Evolutionary conservation across 2,888 invertebrate species (phyloP).

Genomic region (Cataglyphis altisquamis): DNA sequence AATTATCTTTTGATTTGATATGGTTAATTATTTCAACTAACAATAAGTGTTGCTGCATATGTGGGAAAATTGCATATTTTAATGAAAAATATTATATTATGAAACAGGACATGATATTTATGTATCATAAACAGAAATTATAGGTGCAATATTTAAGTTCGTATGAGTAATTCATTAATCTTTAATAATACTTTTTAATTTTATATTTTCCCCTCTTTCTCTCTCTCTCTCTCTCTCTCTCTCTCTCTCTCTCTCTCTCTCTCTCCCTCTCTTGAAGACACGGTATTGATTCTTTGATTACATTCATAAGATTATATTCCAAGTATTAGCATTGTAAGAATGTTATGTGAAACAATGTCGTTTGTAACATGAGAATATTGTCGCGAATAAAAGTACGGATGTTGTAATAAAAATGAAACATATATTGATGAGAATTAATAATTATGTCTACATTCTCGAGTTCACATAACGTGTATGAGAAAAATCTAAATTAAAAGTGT

Average conservation of each 20-base stretch:
- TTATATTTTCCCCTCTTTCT: background rate
- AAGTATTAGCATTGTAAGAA: slow-evolving; percentile 2
- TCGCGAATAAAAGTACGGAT: slow-evolving; percentile 21
- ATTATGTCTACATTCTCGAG: background rate
- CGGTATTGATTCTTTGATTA: background rate
- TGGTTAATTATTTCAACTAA: background rate
- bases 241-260: background rate
- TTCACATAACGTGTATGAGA: background rate
- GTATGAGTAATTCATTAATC: background rate
- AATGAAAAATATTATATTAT: background rate
- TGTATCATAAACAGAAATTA: background rate
- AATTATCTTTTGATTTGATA: background rate
- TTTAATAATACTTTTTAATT: slow-evolving; percentile 4
- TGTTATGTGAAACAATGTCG: slow-evolving; percentile 3
- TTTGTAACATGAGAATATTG: slow-evolving; percentile 19
- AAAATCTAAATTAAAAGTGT: background rate
- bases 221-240: background rate
- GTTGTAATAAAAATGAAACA: slow-evolving; percentile 21
- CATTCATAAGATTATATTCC: slow-evolving; percentile 19
- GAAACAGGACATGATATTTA: background rate
- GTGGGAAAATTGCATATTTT: background rate
- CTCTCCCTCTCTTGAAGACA: background rate
- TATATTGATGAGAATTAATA: background rate
- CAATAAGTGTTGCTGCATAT: background rate
- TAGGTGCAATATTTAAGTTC: slow-evolving; percentile 2